Evolutionary conservation across 2,888 invertebrate genomes (phyloP).

Genomic region (Cheilosia variabilis): DNA sequence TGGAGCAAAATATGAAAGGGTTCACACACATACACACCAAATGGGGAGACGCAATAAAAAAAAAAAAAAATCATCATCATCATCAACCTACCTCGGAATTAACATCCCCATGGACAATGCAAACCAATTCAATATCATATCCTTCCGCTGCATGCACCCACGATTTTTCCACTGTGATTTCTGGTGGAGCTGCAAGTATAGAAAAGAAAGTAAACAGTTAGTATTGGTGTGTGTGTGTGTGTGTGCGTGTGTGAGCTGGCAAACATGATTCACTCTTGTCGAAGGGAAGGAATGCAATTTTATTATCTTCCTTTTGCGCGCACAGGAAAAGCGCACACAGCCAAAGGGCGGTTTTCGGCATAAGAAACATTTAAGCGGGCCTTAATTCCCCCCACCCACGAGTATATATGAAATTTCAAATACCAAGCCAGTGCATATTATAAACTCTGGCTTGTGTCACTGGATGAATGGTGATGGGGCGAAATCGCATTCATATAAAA

Average conservation of each 20-base stretch:
- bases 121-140: conserved; percentile 86
- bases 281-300: conserved; percentile 57
- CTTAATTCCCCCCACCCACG: neutral
- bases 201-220: conserved; percentile 63
- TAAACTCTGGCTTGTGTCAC: conserved; percentile 61
- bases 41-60: neutral
- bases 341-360: conserved; percentile 29
- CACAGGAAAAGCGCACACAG: conserved; percentile 24
- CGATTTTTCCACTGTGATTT: conserved; percentile 86
- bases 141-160: conserved; percentile 88
- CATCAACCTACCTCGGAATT: conserved; percentile 83
- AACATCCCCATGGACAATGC: conserved; percentile 87
- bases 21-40: neutral
- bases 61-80: conserved; percentile 17
- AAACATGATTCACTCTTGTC: conserved; percentile 63
- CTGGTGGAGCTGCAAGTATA: conserved; percentile 85
- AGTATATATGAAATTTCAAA: conserved; percentile 65
- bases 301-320: conserved; percentile 54
- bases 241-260: conserved; percentile 10
- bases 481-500: conserved; percentile 3
- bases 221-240: conserved; percentile 35
- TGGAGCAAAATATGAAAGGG: conserved; percentile 30
- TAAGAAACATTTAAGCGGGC: conserved; percentile 25
- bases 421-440: conserved; percentile 65
- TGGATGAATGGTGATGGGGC: conserved; percentile 1